A percentile compares a stretch with the other conserved stretches of the same genome.
Evolutionary conservation across 2,113 vertebrate genomes (phyloP).

Genomic region (Triplophysa siluroides): DNA sequence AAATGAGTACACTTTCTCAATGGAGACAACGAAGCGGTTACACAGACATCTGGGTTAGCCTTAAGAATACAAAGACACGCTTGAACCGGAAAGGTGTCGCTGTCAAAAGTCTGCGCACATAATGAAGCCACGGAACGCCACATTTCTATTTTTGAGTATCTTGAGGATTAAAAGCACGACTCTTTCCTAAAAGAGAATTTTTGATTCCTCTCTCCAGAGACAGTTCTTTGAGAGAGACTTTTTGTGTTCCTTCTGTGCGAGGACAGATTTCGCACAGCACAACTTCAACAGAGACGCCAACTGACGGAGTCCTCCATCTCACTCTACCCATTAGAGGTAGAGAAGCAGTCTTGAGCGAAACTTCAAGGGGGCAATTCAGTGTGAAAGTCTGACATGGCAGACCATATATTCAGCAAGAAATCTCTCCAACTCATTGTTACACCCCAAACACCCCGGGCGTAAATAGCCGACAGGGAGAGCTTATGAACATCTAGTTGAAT

Average conservation of each 20-base stretch:
- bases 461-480: slow-evolving; percentile 42
- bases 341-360: slow-evolving; percentile 34
- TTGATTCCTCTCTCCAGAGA: slow-evolving; percentile 28
- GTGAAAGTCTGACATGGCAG: slow-evolving; percentile 46
- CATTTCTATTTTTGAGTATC: slow-evolving; percentile 31
- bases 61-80: neutral
- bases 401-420: slow-evolving; percentile 44
- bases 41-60: slow-evolving; percentile 2
- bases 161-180: slow-evolving; percentile 31
- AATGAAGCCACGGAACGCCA: slow-evolving; percentile 17
- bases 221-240: slow-evolving; percentile 43
- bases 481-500: slow-evolving; percentile 38
- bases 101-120: slow-evolving; percentile 25
- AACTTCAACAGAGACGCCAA: slow-evolving; percentile 37
- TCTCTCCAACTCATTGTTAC: slow-evolving; percentile 27
- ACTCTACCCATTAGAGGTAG: slow-evolving; percentile 21
- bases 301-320: slow-evolving; percentile 3
- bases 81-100: slow-evolving; percentile 15
- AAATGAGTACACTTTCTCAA: neutral
- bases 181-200: slow-evolving; percentile 39
- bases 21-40: neutral
- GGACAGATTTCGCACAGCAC: slow-evolving; percentile 28
- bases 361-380: slow-evolving; percentile 41
- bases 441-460: slow-evolving; percentile 39
- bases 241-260: slow-evolving; percentile 34